Base-by-base conservation (phyloP, 2,888 invertebrate species). In the Lymantria dispar region DNA sequence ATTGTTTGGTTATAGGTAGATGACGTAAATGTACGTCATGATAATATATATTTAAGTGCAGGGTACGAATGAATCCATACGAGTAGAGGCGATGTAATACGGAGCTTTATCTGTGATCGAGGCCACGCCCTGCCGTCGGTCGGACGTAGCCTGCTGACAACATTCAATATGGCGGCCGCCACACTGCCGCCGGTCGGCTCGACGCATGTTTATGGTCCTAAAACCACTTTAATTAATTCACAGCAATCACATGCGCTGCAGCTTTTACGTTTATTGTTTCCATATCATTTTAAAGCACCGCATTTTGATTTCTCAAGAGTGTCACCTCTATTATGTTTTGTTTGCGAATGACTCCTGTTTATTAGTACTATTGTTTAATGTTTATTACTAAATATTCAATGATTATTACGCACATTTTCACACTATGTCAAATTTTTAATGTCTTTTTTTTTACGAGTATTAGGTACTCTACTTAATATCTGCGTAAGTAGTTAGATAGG, bases 181-280 rank as follows among this genome's bases (percentile, higher is more conserved):
- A 54, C 57, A 51, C 56, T 65, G 60, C 43, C 30, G 48, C 47
- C 42, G 15, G 11, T 36, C 43, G 72, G 59, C 72, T 66, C 71
- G 56, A 70, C 69, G 61, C 60, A 61, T 76, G 60, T 87, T 85
- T 87, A 87, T 83, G 75, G 73, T 79, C 80, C 82, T 87, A 87
- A 89, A 88, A 81, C 80, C 87, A 88, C 86, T 87, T 83, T 89
- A 89, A 91, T 91, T 89, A 90, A 89, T 90, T 87, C 90, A 84
- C 88, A 84, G 85, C 87, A 87, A 89, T 89, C 89, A 85, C 86
- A 83, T 78, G 79, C 79, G 80, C 74, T 72, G 74, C 76, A 73
- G 85, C 84, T 88, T 89, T 90, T 88, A 90, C 83, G 85, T 88
- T 89, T 87, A 89, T 89, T 86, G 83, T 87, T 86, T 87, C 78